Evolutionary conservation across 2,113 vertebrate genomes (phyloP).

Genomic region (Lepus americanus): DNA sequence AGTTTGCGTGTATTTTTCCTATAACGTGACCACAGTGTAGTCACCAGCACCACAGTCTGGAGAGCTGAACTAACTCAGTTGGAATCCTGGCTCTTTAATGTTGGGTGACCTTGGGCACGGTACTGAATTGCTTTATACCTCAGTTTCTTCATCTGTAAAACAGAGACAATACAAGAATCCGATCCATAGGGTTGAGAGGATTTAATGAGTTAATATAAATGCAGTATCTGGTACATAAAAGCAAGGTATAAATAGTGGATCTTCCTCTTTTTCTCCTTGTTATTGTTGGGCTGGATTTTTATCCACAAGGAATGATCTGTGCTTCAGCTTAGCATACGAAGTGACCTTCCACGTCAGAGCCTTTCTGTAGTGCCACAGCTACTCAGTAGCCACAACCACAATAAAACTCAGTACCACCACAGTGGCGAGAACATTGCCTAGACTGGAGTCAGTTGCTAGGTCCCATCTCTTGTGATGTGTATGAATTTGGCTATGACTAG

Average conservation of each 20-base stretch:
- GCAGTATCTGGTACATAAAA: background rate
- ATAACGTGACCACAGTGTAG: background rate
- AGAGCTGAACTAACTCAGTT: background rate
- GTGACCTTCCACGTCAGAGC: background rate
- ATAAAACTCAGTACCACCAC: background rate
- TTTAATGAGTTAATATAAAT: slow-evolving; percentile 2
- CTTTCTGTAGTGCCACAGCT: background rate
- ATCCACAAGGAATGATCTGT: background rate
- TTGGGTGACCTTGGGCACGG: background rate
- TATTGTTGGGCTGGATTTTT: background rate
- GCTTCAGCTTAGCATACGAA: background rate
- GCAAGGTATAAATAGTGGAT: background rate
- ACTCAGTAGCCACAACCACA: background rate
- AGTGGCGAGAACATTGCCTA: background rate
- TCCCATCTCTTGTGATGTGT: background rate
- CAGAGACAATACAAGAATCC: background rate
- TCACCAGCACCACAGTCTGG: background rate
- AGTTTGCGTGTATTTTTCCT: background rate
- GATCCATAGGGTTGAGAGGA: background rate
- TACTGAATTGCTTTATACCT: slow-evolving; percentile 8
- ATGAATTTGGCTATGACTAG: background rate
- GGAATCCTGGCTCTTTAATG: background rate
- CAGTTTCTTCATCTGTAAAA: slow-evolving; percentile 52
- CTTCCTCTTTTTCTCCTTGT: background rate
- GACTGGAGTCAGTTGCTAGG: background rate